A percentile compares a stretch with the other conserved stretches of the same genome.
Conservation (phyloP, 1,140 invertebrate species). For the Asobara japonica region DNA sequence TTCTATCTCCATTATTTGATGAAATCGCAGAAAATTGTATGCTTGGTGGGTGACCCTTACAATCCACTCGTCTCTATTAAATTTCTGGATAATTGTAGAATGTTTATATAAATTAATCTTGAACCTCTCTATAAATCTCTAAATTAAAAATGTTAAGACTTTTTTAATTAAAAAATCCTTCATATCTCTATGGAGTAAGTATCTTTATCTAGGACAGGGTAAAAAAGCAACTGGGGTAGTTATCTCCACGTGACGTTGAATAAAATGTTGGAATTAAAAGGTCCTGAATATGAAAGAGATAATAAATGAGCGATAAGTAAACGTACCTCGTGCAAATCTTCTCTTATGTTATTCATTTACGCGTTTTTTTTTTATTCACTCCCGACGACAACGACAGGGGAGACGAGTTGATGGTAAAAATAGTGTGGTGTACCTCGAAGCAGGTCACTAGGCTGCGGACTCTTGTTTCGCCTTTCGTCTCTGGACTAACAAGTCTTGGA, state of each 20-base stretch:
- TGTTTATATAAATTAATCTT: no score
- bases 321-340: constrained; percentile 9
- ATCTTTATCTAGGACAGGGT: neutral
- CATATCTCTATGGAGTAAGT: neutral
- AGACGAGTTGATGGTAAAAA: constrained; percentile 57
- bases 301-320: constrained; percentile 25
- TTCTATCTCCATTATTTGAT: no score
- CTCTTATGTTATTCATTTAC: constrained; percentile 6
- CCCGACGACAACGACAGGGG: constrained; percentile 38
- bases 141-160: neutral
- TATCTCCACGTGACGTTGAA: neutral
- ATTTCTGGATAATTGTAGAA: no score
- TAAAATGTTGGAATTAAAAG: constrained; percentile 18
- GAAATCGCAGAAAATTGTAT: no score
- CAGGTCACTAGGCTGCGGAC: constrained; percentile 58
- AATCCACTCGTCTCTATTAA: no score
- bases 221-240: neutral
- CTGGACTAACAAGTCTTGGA: neutral
- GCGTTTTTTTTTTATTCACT: constrained; percentile 34
- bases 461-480: constrained; percentile 44
- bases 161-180: neutral
- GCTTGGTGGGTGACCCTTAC: no score
- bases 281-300: neutral
- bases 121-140: neutral
- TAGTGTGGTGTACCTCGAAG: constrained; percentile 58